phyloP scores from a whole-genome alignment of 2,797 vertebrate species.

The Nasua narica region DNA sequence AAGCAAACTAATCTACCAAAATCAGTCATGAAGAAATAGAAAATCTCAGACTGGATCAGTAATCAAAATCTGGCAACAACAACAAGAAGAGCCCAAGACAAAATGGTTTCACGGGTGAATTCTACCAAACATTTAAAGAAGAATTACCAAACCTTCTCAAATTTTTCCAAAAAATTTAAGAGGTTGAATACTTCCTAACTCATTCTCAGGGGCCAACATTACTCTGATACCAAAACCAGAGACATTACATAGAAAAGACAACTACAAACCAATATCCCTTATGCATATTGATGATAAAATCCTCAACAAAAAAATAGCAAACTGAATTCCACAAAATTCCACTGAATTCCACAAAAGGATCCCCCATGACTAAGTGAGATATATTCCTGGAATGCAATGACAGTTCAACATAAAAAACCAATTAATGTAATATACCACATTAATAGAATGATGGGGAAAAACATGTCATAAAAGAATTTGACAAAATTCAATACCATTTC shows the following conservation, averaged over 20 bases:
- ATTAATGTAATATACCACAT: background rate
- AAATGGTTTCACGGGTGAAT: background rate
- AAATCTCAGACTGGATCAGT: background rate
- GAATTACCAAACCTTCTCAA: background rate
- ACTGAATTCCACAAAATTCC: background rate
- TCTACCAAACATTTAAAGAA: background rate
- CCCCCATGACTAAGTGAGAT: background rate
- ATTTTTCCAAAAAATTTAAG: background rate
- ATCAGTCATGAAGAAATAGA: background rate
- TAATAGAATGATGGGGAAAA: background rate
- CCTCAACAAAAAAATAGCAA: background rate
- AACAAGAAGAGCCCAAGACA: background rate
- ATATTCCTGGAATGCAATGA: background rate
- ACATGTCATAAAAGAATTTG: background rate
- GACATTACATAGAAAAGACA: background rate
- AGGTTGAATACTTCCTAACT: background rate
- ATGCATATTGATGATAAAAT: background rate
- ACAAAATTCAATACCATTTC: background rate
- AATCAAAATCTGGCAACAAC: background rate
- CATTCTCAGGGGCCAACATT: background rate
- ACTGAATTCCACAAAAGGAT: background rate
- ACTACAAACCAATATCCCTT: background rate
- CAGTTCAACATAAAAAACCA: background rate
- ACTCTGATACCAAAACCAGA: background rate
- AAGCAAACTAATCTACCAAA: background rate